These are phyloP conservation scores for Serripes groenlandicus DNA, from an alignment of 2,888 invertebrate species.

Conservation along the genomic window DNA sequence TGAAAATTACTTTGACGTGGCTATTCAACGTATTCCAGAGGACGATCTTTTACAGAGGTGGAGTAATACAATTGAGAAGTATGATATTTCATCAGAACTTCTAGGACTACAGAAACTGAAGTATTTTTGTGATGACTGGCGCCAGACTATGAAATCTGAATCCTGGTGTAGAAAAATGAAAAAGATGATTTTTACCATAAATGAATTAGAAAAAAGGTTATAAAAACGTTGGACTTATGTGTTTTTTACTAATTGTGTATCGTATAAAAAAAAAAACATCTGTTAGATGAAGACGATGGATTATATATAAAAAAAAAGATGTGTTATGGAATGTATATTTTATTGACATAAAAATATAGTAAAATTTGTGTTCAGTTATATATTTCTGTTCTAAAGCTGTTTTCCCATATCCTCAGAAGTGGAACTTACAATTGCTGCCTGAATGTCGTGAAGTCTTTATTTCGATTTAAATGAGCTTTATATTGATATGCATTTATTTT, in stretches of 20 bases:
- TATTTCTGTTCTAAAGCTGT: not conserved
- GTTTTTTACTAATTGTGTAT: too few species aligned
- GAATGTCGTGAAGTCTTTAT: too few species aligned
- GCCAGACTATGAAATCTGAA: slow-evolving; percentile 22
- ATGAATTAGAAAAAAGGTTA: slow-evolving; percentile 4
- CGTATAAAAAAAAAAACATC: too few species aligned
- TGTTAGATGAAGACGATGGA: too few species aligned
- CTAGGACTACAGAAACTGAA: slow-evolving; percentile 22
- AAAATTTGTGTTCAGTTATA: not conserved
- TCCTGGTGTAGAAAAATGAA: slow-evolving; percentile 10
- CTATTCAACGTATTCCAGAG: slow-evolving; percentile 28
- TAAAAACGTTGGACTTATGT: too few species aligned
- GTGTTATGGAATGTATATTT: not conserved
- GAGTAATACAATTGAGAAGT: slow-evolving; percentile 5
- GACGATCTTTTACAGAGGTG: not conserved
- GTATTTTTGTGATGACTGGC: slow-evolving; percentile 23
- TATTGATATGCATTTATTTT: not conserved
- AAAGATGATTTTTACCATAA: slow-evolving; percentile 1
- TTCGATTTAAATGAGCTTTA: not conserved
- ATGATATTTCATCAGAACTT: slow-evolving; percentile 18
- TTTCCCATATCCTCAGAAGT: too few species aligned
- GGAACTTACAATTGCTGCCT: too few species aligned
- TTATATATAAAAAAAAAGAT: too few species aligned
- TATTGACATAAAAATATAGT: not conserved
- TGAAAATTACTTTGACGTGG: slow-evolving; percentile 31